phyloP scores from a whole-genome alignment of 2,113 vertebrate genomes.

The Entomyzon cyanotis region DNA sequence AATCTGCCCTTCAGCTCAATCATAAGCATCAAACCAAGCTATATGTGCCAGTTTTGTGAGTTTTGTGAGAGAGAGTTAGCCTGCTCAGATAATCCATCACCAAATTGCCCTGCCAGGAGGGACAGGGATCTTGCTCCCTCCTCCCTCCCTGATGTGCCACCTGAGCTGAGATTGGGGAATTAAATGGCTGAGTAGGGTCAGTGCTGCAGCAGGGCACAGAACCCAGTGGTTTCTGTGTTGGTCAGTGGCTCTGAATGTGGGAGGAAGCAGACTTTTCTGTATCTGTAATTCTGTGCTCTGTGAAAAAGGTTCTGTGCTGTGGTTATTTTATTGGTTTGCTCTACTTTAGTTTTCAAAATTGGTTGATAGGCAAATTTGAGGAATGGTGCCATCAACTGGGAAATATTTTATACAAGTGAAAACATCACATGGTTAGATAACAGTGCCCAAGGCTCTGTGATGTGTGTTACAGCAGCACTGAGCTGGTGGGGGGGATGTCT shows the following conservation, averaged over 20 bases:
- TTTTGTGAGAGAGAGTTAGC: not conserved
- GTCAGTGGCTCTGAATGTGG: not conserved
- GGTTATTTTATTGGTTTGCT: not conserved
- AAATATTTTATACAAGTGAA: not conserved
- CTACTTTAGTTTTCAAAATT: not conserved
- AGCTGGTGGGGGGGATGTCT: not conserved
- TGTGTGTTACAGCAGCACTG: not conserved
- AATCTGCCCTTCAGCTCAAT: not conserved
- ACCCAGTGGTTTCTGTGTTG: accelerated
- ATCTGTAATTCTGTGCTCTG: not conserved
- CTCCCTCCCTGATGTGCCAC: not conserved
- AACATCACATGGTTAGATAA: not conserved
- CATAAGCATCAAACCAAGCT: not conserved
- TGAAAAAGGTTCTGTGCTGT: not conserved
- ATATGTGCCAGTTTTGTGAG: accelerated
- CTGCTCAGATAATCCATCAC: not conserved
- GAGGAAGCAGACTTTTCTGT: not conserved
- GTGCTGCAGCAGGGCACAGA: not conserved
- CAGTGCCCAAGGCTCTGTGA: not conserved
- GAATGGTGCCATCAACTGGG: not conserved
- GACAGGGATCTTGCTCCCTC: not conserved
- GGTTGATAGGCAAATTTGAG: not conserved
- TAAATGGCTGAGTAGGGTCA: not conserved
- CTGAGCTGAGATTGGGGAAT: not conserved
- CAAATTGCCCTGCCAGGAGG: not conserved